These are phyloP conservation scores for Sebastes hopkinsi DNA, from an alignment of 2,797 vertebrate species.

Conservation along the genomic window DNA sequence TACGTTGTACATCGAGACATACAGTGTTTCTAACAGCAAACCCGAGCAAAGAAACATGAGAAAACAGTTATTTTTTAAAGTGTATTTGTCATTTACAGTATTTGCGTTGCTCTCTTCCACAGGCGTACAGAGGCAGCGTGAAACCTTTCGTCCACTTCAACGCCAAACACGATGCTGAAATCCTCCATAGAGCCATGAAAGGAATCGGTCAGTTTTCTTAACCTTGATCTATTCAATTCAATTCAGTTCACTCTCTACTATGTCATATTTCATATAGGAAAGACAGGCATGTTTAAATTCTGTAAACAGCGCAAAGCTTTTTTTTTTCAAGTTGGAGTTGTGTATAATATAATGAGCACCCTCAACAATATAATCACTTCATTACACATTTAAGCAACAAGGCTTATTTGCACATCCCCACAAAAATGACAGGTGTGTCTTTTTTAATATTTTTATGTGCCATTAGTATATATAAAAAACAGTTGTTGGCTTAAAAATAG, in stretches of 20 bases:
- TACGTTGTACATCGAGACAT: background rate
- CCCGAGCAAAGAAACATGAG: rapidly evolving
- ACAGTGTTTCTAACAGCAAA: background rate
- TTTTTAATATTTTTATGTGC: background rate
- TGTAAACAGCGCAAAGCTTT: background rate
- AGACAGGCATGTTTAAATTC: background rate
- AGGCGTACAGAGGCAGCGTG: slow-evolving; percentile 83
- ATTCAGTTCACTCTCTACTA: background rate
- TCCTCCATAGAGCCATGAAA: slow-evolving; percentile 95
- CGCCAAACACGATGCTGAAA: slow-evolving; percentile 90
- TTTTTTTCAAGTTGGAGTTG: background rate
- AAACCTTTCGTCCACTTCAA: slow-evolving; percentile 88
- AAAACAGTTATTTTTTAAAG: background rate
- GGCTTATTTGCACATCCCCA: background rate
- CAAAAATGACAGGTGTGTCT: background rate
- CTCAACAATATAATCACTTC: background rate
- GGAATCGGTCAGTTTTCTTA: slow-evolving; percentile 88
- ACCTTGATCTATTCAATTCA: background rate
- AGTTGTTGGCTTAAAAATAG: background rate
- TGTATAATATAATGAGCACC: background rate
- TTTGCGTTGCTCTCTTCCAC: slow-evolving; percentile 12
- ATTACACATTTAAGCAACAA: background rate
- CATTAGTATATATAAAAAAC: background rate
- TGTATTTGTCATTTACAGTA: background rate
- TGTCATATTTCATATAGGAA: background rate